Percentiles rank a stretch among this genome's conserved stretches.
Evolutionary conservation across 2,113 vertebrate species (phyloP).

Genomic region (Grus americana): DNA sequence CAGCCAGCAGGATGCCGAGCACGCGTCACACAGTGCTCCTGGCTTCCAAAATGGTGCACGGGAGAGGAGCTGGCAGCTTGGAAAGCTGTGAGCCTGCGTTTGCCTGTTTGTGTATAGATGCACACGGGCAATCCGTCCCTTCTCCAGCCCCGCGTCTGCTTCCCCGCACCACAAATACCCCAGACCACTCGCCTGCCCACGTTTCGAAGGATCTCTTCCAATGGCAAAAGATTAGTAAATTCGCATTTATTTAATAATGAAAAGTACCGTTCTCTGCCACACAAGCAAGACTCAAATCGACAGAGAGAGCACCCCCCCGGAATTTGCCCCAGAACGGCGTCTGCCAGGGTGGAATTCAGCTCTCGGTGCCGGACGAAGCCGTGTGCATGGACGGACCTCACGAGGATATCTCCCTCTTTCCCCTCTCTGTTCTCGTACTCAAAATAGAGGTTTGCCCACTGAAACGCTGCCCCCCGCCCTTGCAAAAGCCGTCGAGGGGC

Average conservation of each 20-base stretch:
- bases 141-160: rapidly evolving
- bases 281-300: rapidly evolving
- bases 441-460: not conserved
- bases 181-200: not conserved
- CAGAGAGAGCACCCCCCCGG: too few species aligned
- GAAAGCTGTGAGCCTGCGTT: not conserved
- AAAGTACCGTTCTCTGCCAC: not conserved
- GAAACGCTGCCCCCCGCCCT: not conserved
- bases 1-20: not conserved
- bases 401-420: not conserved
- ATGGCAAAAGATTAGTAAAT: not conserved
- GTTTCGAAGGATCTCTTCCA: not conserved
- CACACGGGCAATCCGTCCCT: rapidly evolving
- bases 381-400: rapidly evolving
- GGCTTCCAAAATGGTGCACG: rapidly evolving
- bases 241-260: not conserved
- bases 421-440: not conserved
- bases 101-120: rapidly evolving
- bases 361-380: too few species aligned
- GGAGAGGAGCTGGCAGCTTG: not conserved
- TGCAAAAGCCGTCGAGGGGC: not conserved
- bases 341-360: too few species aligned
- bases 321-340: not conserved
- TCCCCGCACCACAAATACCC: rapidly evolving
- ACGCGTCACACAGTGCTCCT: rapidly evolving